Conservation (phyloP, 2,888 invertebrate species). For the Melanophora roralis region DNA sequence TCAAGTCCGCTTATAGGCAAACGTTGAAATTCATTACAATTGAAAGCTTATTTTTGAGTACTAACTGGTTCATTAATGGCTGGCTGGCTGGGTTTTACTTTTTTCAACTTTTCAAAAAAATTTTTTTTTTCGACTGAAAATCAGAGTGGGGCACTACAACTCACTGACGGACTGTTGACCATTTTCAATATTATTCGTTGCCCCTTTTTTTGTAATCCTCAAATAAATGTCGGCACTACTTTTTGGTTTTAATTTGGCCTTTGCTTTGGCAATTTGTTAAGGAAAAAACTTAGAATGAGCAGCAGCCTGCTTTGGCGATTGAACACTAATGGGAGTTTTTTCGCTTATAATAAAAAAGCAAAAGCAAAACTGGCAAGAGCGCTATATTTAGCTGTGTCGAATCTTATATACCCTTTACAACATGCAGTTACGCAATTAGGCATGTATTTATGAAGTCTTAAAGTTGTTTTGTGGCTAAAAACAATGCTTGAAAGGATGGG, state of each 20-base stretch:
- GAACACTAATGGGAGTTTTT: constrained; percentile 42
- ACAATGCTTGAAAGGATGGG: no score
- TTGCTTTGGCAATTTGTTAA: neutral
- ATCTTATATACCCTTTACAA: no score
- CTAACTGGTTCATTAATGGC: constrained; percentile 55
- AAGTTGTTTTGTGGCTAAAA: no score
- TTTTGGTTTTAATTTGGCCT: constrained; percentile 11
- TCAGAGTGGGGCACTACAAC: constrained; percentile 50
- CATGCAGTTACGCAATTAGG: no score
- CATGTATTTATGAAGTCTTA: no score
- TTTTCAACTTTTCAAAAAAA: neutral
- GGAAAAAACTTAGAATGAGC: neutral
- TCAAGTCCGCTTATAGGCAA: constrained; percentile 27
- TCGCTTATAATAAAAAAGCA: no score
- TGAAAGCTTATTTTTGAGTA: constrained; percentile 43
- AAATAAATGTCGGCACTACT: neutral
- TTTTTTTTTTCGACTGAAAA: constrained; percentile 36
- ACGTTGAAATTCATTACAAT: constrained; percentile 50
- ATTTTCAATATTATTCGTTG: constrained; percentile 27
- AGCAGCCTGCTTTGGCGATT: constrained; percentile 28
- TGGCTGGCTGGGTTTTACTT: constrained; percentile 32
- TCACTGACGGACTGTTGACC: constrained; percentile 45
- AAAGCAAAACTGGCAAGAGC: no score
- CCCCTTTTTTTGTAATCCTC: constrained; percentile 23
- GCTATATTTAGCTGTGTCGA: no score